phyloP scores from a whole-genome alignment of 2,113 vertebrate species.

The Seriola rivoliana region DNA sequence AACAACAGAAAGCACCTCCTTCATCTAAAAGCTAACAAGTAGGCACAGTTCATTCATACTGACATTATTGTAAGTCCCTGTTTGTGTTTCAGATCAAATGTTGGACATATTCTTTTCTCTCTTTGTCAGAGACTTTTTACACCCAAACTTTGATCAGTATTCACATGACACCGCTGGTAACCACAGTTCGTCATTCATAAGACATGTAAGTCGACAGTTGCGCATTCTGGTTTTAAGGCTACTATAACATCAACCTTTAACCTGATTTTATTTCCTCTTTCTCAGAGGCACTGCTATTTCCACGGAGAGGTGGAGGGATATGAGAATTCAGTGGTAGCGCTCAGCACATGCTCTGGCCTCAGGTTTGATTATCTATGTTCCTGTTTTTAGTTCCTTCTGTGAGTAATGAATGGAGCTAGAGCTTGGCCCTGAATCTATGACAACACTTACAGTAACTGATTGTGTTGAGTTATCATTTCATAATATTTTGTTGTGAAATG shows the following conservation, averaged over 20 bases:
- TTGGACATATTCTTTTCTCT: neutral
- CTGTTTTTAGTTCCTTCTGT: neutral
- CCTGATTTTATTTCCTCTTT: neutral
- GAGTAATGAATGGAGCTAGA: neutral
- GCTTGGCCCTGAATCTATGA: neutral
- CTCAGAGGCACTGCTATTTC: slow-evolving; percentile 81
- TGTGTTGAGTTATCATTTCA: neutral
- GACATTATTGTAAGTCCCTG: neutral
- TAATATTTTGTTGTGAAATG: neutral
- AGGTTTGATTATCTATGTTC: slow-evolving; percentile 68
- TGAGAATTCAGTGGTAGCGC: slow-evolving; percentile 79
- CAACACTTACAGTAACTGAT: neutral
- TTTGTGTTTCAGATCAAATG: neutral
- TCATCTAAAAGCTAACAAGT: slow-evolving; percentile 82
- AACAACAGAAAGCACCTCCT: slow-evolving; percentile 68
- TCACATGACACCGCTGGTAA: slow-evolving; percentile 41
- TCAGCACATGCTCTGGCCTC: slow-evolving; percentile 84
- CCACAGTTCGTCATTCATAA: slow-evolving; percentile 32
- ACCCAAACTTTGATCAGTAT: slow-evolving; percentile 75
- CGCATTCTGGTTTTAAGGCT: neutral
- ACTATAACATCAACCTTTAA: neutral
- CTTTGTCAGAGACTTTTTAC: slow-evolving; percentile 80
- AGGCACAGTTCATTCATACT: neutral
- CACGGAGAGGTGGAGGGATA: slow-evolving; percentile 82
- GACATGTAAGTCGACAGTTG: slow-evolving; percentile 58